A percentile compares a stretch with the other conserved stretches of the same genome.
phyloP scores from a whole-genome alignment of 2,888 invertebrate species.

The Conops quadrifasciatus region DNA sequence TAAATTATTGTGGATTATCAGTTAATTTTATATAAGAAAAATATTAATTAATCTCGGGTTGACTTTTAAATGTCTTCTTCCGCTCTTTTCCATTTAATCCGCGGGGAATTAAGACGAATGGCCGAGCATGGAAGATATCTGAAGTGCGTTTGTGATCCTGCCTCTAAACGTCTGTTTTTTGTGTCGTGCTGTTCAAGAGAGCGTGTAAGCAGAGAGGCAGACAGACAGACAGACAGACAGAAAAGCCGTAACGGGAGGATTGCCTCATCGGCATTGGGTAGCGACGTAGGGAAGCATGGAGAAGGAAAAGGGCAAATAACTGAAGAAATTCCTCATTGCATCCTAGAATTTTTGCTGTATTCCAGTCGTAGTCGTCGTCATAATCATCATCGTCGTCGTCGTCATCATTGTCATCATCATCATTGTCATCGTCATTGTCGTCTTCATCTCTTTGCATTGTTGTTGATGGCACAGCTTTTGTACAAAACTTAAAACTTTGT shows the following conservation, averaged over 20 bases:
- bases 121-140: too few relatives aligned
- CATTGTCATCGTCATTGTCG: not conserved
- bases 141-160: too few relatives aligned
- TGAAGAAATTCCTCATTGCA: slow-evolving; percentile 6
- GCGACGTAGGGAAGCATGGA: not conserved
- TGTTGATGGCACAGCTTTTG: too few relatives aligned
- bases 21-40: too few relatives aligned
- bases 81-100: too few relatives aligned
- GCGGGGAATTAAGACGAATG: too few relatives aligned
- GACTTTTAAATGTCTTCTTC: too few relatives aligned
- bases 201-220: not conserved
- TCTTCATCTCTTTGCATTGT: not conserved
- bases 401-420: slow-evolving; percentile 7
- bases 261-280: too few relatives aligned
- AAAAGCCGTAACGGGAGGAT: not conserved
- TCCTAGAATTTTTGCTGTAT: slow-evolving; percentile 7
- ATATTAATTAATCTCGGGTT: too few relatives aligned
- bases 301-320: not conserved
- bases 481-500: too few relatives aligned
- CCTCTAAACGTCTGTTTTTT: too few relatives aligned
- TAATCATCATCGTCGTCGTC: not conserved
- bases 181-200: not conserved
- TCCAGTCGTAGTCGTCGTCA: not conserved
- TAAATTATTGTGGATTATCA: too few relatives aligned
- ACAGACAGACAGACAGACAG: not conserved